Conservation (phyloP, 1,140 invertebrate genomes). For the Mizuhopecten yessoensis region DNA sequence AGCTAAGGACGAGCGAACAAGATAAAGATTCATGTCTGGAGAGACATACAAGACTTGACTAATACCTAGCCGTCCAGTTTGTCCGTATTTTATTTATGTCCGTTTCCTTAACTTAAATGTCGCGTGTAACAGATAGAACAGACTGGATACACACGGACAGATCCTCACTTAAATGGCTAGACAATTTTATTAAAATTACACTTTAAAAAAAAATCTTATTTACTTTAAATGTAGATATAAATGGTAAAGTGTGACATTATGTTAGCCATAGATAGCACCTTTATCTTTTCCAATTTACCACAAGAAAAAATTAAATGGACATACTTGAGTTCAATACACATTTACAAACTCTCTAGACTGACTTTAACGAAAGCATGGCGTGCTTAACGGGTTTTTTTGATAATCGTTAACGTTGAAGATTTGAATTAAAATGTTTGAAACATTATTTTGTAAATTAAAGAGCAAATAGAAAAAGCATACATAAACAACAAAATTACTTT, state of each 20-base stretch:
- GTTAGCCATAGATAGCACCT: conserved; percentile 32
- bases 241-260: conserved; percentile 4
- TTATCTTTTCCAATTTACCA: conserved; percentile 11
- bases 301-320: background rate
- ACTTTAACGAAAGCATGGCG: background rate
- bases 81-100: background rate
- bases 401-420: background rate
- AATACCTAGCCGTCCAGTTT: background rate
- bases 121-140: background rate
- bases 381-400: background rate
- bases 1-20: background rate
- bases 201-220: background rate
- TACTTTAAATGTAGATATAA: background rate
- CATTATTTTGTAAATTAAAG: background rate
- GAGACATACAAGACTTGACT: background rate
- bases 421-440: background rate
- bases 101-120: background rate
- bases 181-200: conserved; percentile 16
- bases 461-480: background rate
- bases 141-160: background rate
- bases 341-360: background rate
- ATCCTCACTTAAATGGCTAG: background rate
- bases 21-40: too few species aligned
- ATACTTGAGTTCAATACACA: conserved; percentile 8
- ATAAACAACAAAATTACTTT: too few species aligned